Base-by-base conservation (phyloP, 2,113 vertebrate genomes). In the Bujurquina vittata region DNA sequence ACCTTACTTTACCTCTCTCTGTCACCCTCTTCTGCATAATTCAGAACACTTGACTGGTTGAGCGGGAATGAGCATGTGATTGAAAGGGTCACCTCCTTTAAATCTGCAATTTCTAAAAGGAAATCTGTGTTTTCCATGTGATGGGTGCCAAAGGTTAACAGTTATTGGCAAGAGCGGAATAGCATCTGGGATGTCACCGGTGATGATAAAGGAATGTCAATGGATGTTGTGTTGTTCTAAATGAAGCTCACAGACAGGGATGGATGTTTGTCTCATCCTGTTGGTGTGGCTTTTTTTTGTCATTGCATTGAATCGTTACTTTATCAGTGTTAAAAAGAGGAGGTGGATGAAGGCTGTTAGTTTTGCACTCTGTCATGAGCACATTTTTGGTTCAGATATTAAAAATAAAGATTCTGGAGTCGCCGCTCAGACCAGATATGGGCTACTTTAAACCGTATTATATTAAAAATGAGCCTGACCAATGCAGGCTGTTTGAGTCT, bases 21-120 rank as follows among this genome's bases (percentile, higher is more conserved):
- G 79, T 88, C 77, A 40, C 75, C 57, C 18, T 31, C 77, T 76
- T 43, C 60, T 87, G 40, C 90, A 92, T 91, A 84, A 93, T 92
- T 85, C 59, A 92, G 35, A 29, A 22, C 55, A 29, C 74, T 77
- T 65, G 46, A 77, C 62, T 37, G 7, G 54, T 63, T 82, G 77
- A 85, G 84, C 57, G 73, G 67, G 46, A 84, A 49, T n/a, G 61
- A 84, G 79, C 10, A 49, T 14, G 43, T 84, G 85, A 93, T 86
- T 86, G 84, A 90, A 80, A 84, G 88, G 67, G 79, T 87, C 88
- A 72, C 72, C 79, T 72, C 84, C 75, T 84, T 37, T 58, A 40
- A 61, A 73, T 79, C 60, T 29, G 52, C 57, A 40, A 49, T 10
- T 52, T 58, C 20, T 26, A 29, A 83, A 76, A 86, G 77, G 77